Conservation (phyloP, 2,888 invertebrate species). For the Melinaea marsaeus region DNA sequence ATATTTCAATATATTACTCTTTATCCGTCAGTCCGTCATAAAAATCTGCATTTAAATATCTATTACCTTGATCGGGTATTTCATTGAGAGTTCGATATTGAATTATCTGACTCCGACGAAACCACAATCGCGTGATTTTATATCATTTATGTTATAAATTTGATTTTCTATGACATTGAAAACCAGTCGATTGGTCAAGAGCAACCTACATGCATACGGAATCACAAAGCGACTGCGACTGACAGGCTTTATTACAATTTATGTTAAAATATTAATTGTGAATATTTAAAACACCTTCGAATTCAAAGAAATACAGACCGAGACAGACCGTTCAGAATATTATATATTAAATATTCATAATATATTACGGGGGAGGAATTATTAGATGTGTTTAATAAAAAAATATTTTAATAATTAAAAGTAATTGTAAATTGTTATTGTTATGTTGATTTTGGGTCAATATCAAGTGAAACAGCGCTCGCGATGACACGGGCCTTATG, state of each 20-base stretch:
- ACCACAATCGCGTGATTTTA: conserved; percentile 19
- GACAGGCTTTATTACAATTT: conserved; percentile 33
- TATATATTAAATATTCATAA: conserved; percentile 31
- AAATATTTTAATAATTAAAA: background rate
- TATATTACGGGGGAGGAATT: conserved; percentile 33
- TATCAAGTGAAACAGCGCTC: conserved; percentile 25
- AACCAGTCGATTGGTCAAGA: conserved; percentile 22
- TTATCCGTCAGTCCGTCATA: too few species aligned
- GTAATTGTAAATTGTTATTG: background rate
- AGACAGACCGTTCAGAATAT: conserved; percentile 28
- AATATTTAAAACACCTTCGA: conserved; percentile 36
- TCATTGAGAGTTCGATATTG: too few species aligned
- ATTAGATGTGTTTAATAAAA: conserved; percentile 1
- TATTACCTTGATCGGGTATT: too few species aligned
- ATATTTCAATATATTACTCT: too few species aligned
- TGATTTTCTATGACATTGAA: conserved; percentile 16
- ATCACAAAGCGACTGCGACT: conserved; percentile 27
- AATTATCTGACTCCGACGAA: background rate
- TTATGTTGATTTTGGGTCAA: conserved; percentile 34
- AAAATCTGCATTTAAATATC: too few species aligned
- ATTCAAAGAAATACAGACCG: conserved; percentile 33
- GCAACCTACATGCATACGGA: conserved; percentile 22
- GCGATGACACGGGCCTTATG: conserved; percentile 28
- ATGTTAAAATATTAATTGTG: conserved; percentile 37
- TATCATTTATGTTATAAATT: conserved; percentile 13